Evolutionary conservation across 1,140 invertebrate genomes (phyloP), one percentile per base, ranked within the genome.

Genomic region (Drosophila leontia): DNA sequence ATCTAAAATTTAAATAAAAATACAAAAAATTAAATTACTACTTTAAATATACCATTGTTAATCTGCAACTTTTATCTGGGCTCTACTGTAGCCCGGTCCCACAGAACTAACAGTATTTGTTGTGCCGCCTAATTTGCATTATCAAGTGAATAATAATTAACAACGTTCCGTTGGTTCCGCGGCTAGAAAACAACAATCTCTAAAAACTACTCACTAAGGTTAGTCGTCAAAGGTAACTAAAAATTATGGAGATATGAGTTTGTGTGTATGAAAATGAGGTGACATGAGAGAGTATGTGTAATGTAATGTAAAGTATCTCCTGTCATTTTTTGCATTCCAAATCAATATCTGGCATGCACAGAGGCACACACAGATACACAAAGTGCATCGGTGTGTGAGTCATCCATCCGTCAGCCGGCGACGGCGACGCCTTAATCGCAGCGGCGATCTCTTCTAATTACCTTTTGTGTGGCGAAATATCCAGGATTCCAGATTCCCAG

Each of bases 31-130:
- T 11, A 11, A 48, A 26, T 15, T n/a, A 29, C 26, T 29, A 7
- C 6, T 6, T 29, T 29, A 7, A 23, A 19, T 9, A 9, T 8
- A 7, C 50, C 0, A 37, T 0, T 23, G 34, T 55, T 37, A 55
- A 12, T 63, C 3, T 1, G 9, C 7, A 23, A 11, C 2, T 3
- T 23, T 11, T 57, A 19, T 35, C 17, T 23, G 44, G 60, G 55
- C 35, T 13, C 39, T 47, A 63, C 71, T 64, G 29, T 37, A 23
- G 48, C 12, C 34, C 67, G 60, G 63, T 53, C 59, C 55, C 59
- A 72, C 58, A 69, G 29, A 78, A 72, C 78, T 78, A 70, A 78
- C 75, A 51, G 76, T 78, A 78, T 70, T 63, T 70, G 77, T 69
- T 69, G 48, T 65, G 48, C 29, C 44, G 74, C 75, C 57, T 69